These are phyloP conservation scores for Troides aeacus DNA, from an alignment of 2,888 invertebrate species.

Conservation along the genomic window DNA sequence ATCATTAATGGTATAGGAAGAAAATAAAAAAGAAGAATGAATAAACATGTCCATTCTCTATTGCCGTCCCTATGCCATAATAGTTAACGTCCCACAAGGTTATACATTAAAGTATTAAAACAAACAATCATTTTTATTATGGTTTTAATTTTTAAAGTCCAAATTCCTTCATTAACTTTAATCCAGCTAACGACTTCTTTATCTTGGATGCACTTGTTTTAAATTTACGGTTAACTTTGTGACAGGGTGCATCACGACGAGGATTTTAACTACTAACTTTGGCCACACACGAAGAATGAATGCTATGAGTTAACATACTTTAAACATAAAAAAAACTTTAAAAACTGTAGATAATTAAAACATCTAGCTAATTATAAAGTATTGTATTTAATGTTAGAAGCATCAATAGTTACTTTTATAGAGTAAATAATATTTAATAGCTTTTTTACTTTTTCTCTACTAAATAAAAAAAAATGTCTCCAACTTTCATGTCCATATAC, in stretches of 20 bases:
- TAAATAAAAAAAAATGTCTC: neutral
- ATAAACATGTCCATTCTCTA: too few species aligned
- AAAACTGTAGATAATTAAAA: neutral
- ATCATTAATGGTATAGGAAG: too few species aligned
- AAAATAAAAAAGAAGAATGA: too few species aligned
- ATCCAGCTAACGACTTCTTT: conserved; percentile 55
- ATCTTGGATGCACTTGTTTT: conserved; percentile 47
- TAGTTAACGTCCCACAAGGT: neutral
- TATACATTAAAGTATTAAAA: neutral
- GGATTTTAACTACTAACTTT: conserved; percentile 40
- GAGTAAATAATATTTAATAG: too few species aligned
- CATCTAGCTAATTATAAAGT: too few species aligned
- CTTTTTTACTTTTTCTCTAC: neutral
- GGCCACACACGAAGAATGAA: conserved; percentile 61
- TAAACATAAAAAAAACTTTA: neutral
- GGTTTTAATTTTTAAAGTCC: neutral
- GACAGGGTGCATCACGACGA: conserved; percentile 54
- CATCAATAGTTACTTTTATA: too few species aligned
- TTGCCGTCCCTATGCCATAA: too few species aligned
- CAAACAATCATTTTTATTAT: neutral
- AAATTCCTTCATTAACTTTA: conserved; percentile 51
- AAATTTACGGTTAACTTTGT: conserved; percentile 52
- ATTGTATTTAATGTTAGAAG: too few species aligned
- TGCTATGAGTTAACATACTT: conserved; percentile 25
- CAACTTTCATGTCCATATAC: neutral